These are phyloP conservation scores for Electrophaes corylata DNA, from an alignment of 2,888 invertebrate genomes.

Conservation along the genomic window DNA sequence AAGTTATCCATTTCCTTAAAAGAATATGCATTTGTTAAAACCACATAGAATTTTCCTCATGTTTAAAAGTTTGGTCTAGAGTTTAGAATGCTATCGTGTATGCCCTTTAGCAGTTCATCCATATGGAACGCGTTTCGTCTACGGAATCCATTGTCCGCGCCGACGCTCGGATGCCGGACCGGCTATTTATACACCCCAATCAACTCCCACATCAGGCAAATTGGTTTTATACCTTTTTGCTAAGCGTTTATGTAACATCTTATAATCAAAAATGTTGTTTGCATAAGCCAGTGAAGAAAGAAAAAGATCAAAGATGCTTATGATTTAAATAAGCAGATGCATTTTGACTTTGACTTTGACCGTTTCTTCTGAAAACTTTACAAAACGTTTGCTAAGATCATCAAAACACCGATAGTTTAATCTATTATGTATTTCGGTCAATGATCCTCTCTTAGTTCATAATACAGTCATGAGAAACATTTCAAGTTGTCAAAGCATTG, in stretches of 20 bases:
- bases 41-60: constrained; percentile 40
- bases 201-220: constrained; percentile 62
- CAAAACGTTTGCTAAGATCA: background rate
- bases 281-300: too few relatives aligned
- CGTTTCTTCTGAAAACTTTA: background rate
- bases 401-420: background rate
- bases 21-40: constrained; percentile 41
- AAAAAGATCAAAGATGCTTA: too few relatives aligned
- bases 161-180: constrained; percentile 57
- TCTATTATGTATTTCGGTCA: background rate
- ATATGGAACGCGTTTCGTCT: constrained; percentile 80
- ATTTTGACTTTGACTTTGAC: too few relatives aligned
- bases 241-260: constrained; percentile 46
- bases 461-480: constrained; percentile 3
- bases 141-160: constrained; percentile 79
- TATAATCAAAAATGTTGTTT: constrained; percentile 20
- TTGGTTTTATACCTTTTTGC: constrained; percentile 55
- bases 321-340: too few relatives aligned
- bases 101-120: constrained; percentile 76
- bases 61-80: constrained; percentile 41
- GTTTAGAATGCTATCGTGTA: constrained; percentile 58
- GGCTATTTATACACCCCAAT: constrained; percentile 75
- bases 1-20: constrained; percentile 34
- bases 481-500: constrained; percentile 6
- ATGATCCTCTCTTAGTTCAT: background rate